Evolutionary conservation across 2,888 invertebrate species (phyloP).

Genomic region (Brachypalpus laphriformis): DNA sequence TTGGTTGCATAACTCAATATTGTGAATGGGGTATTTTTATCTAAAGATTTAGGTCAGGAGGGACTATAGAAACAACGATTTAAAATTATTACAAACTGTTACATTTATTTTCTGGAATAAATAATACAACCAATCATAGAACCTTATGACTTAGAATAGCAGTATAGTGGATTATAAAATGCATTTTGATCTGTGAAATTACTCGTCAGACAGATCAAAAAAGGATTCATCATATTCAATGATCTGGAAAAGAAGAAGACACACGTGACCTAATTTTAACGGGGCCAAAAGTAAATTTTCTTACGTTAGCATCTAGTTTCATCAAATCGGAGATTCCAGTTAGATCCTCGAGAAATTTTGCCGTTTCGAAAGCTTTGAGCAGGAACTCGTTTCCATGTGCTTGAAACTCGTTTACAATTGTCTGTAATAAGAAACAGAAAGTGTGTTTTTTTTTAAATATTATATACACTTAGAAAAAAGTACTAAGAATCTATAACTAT

Average conservation of each 20-base stretch:
- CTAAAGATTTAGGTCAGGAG: conserved; percentile 28
- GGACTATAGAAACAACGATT: not conserved
- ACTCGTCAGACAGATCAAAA: conserved; percentile 79
- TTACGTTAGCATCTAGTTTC: conserved; percentile 85
- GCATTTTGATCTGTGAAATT: conserved; percentile 3
- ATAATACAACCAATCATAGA: conserved; percentile 3
- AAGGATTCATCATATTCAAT: conserved; percentile 81
- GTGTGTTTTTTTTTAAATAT: not conserved
- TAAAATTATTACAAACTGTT: conserved; percentile 29
- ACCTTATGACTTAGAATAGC: conserved; percentile 6
- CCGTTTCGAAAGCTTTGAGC: conserved; percentile 90
- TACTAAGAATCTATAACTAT: no score
- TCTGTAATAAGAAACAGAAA: conserved; percentile 75
- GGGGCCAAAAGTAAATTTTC: not conserved
- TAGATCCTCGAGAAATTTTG: conserved; percentile 92
- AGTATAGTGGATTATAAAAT: conserved; percentile 6
- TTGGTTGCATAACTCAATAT: conserved; percentile 51
- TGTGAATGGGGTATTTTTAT: not conserved
- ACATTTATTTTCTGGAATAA: conserved; percentile 36
- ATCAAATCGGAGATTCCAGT: conserved; percentile 90
- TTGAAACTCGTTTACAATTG: conserved; percentile 83
- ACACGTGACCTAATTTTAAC: no score
- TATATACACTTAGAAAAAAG: no score
- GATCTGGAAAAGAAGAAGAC: conserved; percentile 77
- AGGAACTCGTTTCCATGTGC: conserved; percentile 88